phyloP scores from a whole-genome alignment of 2,888 invertebrate genomes.

The Apamea monoglypha region DNA sequence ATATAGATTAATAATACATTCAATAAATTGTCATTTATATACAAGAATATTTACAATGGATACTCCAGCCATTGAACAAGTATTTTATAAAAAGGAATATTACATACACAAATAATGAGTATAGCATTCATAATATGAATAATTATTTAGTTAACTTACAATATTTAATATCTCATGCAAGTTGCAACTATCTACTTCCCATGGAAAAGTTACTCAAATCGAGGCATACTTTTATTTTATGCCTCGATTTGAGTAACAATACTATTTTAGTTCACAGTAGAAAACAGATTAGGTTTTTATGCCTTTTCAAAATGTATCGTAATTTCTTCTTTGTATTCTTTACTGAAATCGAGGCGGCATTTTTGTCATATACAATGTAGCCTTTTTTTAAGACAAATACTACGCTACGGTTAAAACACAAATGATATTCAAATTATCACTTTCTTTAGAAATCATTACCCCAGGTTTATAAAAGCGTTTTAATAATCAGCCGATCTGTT shows the following conservation, averaged over 20 bases:
- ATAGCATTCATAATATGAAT: constrained; percentile 30
- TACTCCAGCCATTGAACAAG: constrained; percentile 21
- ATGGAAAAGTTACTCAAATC: constrained; percentile 25
- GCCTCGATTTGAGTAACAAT: constrained; percentile 11
- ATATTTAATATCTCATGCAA: constrained; percentile 46
- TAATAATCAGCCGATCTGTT: background rate
- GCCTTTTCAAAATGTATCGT: background rate
- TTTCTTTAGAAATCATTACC: too few relatives aligned
- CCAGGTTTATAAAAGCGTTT: background rate
- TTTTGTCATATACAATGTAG: background rate
- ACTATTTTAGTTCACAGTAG: constrained; percentile 2
- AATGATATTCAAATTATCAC: background rate
- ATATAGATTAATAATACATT: constrained; percentile 36
- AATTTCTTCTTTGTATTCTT: background rate
- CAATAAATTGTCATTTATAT: constrained; percentile 23
- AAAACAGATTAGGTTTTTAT: background rate
- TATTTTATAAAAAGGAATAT: background rate
- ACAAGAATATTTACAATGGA: constrained; percentile 31
- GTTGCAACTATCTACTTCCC: constrained; percentile 48
- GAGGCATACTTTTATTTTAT: constrained; percentile 25
- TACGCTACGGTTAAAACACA: constrained; percentile 13
- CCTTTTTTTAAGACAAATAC: background rate
- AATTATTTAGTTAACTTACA: background rate
- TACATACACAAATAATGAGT: constrained; percentile 31
- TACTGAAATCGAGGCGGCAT: background rate